Evolutionary conservation across 2,113 vertebrate species (phyloP).

Genomic region (Zosterops borbonicus): DNA sequence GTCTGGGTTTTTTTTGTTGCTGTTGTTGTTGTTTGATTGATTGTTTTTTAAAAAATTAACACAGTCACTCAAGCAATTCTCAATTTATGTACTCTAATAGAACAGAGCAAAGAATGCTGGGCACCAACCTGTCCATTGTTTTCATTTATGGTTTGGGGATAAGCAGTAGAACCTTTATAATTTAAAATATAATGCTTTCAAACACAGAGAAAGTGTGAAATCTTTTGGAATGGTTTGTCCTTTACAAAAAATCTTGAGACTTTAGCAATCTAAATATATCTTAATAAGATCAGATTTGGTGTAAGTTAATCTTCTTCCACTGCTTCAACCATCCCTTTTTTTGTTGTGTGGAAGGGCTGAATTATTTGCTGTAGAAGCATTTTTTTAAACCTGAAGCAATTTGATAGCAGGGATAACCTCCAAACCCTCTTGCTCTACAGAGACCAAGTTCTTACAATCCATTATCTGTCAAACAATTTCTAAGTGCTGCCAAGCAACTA

Average conservation of each 20-base stretch:
- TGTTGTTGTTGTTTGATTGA: background rate
- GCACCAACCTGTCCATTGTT: background rate
- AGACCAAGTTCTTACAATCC: background rate
- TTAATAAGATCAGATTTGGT: background rate
- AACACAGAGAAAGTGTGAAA: background rate
- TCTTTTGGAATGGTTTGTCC: background rate
- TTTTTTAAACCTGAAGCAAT: background rate
- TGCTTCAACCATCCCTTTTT: background rate
- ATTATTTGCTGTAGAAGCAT: background rate
- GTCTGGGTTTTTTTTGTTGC: background rate
- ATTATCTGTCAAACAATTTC: background rate
- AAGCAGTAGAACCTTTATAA: background rate
- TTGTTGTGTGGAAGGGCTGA: background rate
- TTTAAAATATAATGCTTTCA: background rate
- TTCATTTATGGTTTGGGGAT: background rate
- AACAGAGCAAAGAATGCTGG: background rate
- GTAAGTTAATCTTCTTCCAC: background rate
- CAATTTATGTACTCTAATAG: background rate
- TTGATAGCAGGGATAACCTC: slow-evolving; percentile 17
- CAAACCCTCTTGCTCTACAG: background rate
- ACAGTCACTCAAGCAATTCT: background rate
- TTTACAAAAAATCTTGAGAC: background rate
- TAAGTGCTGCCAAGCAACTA: background rate
- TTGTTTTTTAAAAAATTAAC: background rate
- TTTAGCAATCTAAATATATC: background rate